phyloP scores from a whole-genome alignment of 2,797 vertebrate species.

The Hoplostethus atlanticus region DNA sequence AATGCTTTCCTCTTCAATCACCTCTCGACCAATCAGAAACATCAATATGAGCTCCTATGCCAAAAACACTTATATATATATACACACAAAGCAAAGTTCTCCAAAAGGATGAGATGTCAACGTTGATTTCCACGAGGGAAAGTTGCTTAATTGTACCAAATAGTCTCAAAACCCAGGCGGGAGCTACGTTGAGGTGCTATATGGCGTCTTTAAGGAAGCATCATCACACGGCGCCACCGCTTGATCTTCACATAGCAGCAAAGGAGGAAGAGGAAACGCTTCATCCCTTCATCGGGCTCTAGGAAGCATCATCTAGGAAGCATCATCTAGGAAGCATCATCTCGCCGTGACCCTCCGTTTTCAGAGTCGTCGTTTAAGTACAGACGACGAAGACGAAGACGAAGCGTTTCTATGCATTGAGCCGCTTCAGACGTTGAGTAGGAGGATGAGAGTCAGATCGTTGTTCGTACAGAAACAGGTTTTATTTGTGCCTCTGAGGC shows the following conservation, averaged over 20 bases:
- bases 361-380: too few species aligned
- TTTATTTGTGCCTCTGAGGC: conserved; percentile 62
- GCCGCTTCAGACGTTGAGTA: conserved; percentile 63
- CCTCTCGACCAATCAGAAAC: conserved; percentile 59
- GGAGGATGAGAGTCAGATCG: conserved; percentile 55
- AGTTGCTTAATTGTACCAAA: conserved; percentile 46
- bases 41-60: conserved; percentile 30
- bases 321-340: too few species aligned
- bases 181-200: conserved; percentile 9
- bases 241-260: too few species aligned
- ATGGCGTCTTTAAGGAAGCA: conserved; percentile 14
- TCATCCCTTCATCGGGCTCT: too few species aligned
- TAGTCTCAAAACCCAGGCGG: conserved; percentile 37
- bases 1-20: conserved; percentile 50
- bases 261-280: too few species aligned
- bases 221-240: conserved; percentile 15
- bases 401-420: conserved; percentile 9
- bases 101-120: conserved; percentile 41
- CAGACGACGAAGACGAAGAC: neutral
- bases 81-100: conserved; percentile 59
- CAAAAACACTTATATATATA: conserved; percentile 55
- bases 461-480: conserved; percentile 50
- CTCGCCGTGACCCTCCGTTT: too few species aligned
- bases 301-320: too few species aligned
- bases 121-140: conserved; percentile 20